A percentile compares a stretch with the other conserved stretches of the same genome.
These are phyloP conservation scores for Eupithecia vulgata DNA, from an alignment of 2,888 invertebrate genomes.

Conservation along the genomic window DNA sequence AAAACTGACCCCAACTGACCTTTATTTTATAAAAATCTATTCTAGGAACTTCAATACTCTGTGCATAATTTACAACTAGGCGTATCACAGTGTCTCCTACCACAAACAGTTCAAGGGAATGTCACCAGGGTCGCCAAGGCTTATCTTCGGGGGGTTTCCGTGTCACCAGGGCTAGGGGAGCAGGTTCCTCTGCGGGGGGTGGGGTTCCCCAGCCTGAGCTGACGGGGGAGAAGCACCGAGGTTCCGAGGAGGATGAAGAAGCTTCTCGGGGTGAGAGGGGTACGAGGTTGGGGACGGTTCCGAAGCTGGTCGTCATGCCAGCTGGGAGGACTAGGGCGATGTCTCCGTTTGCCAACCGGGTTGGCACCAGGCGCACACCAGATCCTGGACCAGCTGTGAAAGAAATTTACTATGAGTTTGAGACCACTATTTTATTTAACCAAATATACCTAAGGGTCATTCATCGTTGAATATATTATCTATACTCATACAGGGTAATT, in stretches of 20 bases:
- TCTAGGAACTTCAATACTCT: conserved; percentile 66
- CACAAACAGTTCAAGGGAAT: conserved; percentile 50
- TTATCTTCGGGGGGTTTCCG: conserved; percentile 88
- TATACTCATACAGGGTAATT: too few relatives aligned
- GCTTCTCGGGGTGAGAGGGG: conserved; percentile 90
- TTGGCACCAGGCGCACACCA: conserved; percentile 91
- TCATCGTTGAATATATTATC: background rate
- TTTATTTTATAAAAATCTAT: conserved; percentile 40
- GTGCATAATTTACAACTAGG: conserved; percentile 48
- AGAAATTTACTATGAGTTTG: conserved; percentile 8
- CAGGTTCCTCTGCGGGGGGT: conserved; percentile 73
- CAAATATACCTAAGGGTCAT: background rate
- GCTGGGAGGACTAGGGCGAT: conserved; percentile 91
- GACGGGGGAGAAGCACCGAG: conserved; percentile 84
- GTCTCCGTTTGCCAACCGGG: conserved; percentile 91
- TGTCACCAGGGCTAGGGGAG: conserved; percentile 89
- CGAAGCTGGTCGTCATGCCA: conserved; percentile 79
- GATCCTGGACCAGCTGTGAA: conserved; percentile 86
- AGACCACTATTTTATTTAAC: background rate
- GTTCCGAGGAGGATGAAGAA: conserved; percentile 87
- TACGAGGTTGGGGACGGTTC: conserved; percentile 87
- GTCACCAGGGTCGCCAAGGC: conserved; percentile 93
- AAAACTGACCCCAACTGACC: conserved; percentile 46
- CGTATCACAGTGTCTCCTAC: conserved; percentile 44
- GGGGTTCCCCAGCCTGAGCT: conserved; percentile 80